Conservation (phyloP, 2,113 vertebrate genomes). For the Zootoca vivipara region DNA sequence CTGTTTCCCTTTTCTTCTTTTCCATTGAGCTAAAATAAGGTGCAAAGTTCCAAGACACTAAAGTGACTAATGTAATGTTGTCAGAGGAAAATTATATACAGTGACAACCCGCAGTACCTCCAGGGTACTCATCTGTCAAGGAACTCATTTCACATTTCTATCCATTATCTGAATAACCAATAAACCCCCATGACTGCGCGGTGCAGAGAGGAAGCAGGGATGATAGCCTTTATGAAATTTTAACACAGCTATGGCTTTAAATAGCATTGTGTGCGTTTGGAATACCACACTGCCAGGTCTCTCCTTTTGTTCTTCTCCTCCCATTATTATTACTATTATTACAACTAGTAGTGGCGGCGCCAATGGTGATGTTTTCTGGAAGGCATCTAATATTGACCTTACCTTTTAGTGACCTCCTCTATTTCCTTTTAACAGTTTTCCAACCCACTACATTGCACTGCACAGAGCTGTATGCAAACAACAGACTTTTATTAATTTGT, state of each 20-base stretch:
- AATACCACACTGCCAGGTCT: accelerated
- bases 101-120: slow-evolving; percentile 37
- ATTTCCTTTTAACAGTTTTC: not conserved
- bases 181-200: slow-evolving; percentile 40
- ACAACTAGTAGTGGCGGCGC: not conserved
- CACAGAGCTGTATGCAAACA: not conserved
- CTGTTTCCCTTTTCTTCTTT: not conserved
- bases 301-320: not conserved
- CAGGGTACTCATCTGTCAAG: slow-evolving; percentile 61
- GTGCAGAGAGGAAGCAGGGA: slow-evolving; percentile 10
- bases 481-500: slow-evolving; percentile 7
- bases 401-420: slow-evolving; percentile 19
- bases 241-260: slow-evolving; percentile 17
- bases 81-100: slow-evolving; percentile 56
- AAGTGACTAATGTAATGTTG: slow-evolving; percentile 64
- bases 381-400: not conserved
- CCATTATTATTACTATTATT: not conserved
- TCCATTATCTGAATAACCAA: slow-evolving; percentile 54
- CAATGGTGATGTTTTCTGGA: slow-evolving; percentile 11
- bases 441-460: not conserved
- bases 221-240: slow-evolving; percentile 45
- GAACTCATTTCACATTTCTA: slow-evolving; percentile 64
- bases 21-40: slow-evolving; percentile 51
- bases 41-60: slow-evolving; percentile 61
- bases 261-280: not conserved